Conservation (phyloP, 2,797 vertebrate species). For the Salarias fasciatus region DNA sequence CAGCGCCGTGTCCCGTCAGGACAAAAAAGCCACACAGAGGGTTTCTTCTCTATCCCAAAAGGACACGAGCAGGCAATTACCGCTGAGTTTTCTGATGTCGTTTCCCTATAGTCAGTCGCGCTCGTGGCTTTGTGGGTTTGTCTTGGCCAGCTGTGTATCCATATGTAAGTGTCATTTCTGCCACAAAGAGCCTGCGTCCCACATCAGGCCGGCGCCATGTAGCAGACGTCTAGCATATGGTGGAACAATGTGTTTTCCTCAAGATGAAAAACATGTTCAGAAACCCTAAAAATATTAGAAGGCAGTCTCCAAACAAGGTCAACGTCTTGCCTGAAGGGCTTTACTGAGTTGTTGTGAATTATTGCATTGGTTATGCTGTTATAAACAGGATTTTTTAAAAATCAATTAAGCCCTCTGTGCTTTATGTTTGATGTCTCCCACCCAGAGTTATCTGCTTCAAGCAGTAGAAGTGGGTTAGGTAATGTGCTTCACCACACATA, state of each 20-base stretch:
- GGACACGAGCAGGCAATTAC: constrained; percentile 33
- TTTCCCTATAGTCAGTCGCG: constrained; percentile 28
- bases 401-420: constrained; percentile 68
- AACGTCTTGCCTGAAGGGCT: constrained; percentile 59
- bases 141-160: constrained; percentile 48
- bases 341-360: constrained; percentile 65
- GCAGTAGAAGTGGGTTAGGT: constrained; percentile 63
- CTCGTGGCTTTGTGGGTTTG: constrained; percentile 9
- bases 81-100: constrained; percentile 11
- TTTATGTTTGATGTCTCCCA: constrained; percentile 68
- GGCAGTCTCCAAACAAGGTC: constrained; percentile 73
- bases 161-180: constrained; percentile 38
- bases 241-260: constrained; percentile 34
- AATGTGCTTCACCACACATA: constrained; percentile 54
- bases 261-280: constrained; percentile 43
- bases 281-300: constrained; percentile 49
- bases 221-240: constrained; percentile 44
- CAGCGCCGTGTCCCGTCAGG: constrained; percentile 11
- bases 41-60: constrained; percentile 28
- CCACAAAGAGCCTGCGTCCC: constrained; percentile 35
- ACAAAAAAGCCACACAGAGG: constrained; percentile 6
- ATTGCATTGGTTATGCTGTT: constrained; percentile 66
- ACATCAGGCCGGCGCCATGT: constrained; percentile 19
- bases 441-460: constrained; percentile 65
- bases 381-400: constrained; percentile 64